Evolutionary conservation across 37 sponge, comb jelly and placozoan genomes (phyloP), one percentile per base, ranked within the genome.

Genomic region (Halisarca cf. caerulea): DNA sequence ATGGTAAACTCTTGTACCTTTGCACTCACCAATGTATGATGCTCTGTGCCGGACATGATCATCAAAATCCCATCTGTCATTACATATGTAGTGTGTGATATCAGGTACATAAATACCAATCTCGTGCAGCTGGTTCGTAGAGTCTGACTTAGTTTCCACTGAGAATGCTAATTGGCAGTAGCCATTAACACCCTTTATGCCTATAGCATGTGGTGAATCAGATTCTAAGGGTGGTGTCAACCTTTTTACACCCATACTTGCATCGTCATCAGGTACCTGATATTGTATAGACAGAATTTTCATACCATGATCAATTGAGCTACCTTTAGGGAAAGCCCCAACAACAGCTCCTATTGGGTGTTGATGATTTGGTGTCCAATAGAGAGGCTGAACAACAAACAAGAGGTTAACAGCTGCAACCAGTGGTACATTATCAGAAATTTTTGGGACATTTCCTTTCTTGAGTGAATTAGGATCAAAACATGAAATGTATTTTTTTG

Each of bases 271-370:
- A 20, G 71, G 71, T 3, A 69, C 71, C 8, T 35, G 33, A 28
- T 69, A 30, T 30, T 59, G 39, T 47, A 60, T 15, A 20, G 30
- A 64, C 25, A 90, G 70, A 2, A 90, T 42, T 2, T 61, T 41
- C 33, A 86, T 32, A 25, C 78, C 85, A 86, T 84, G 57, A 59
- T 69, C 85, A 20, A 85, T 28, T 24, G 81, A 66, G 20, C 32
- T n/a, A 14, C 86, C 82, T 47, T 45, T 61, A 59, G 90, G 90
- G 14, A 89, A 37, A 25, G 77, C 61, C 38, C 30, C 81, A 59
- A 89, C 58, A 4, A 89, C 86, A 23, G 62, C 82, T 21, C 90
- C 90, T 17, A 89, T 62, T 61, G 90, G 90, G 30, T 45, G 53
- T 2, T 72, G 66, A 66, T 78, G 81, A 0, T 86, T 62, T 59